Evolutionary conservation across 2,113 vertebrate species (phyloP).

Genomic region (Coreoperca whiteheadi): DNA sequence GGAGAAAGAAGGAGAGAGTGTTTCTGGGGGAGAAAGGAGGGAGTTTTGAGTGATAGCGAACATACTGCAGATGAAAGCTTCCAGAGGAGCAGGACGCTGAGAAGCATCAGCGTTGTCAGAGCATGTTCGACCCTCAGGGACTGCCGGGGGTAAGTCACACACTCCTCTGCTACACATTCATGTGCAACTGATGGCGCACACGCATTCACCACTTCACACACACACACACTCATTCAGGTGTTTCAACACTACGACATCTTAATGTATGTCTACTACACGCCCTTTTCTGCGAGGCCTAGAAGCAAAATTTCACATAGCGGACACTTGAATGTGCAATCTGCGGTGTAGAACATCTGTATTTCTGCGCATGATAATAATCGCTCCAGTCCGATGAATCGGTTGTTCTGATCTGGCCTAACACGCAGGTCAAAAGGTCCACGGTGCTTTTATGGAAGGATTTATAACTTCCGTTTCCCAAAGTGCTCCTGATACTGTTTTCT

Average conservation of each 20-base stretch:
- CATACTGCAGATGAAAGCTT: slow-evolving; percentile 66
- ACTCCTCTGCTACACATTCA: slow-evolving; percentile 58
- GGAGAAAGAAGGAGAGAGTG: slow-evolving; percentile 20
- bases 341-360: background rate
- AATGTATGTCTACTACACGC: background rate
- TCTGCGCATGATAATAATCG: background rate
- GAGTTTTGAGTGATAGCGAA: slow-evolving; percentile 57
- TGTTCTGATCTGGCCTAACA: background rate
- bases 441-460: background rate
- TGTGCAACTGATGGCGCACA: slow-evolving; percentile 26
- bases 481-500: background rate
- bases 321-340: background rate
- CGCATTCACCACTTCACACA: slow-evolving; percentile 25
- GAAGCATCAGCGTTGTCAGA: slow-evolving; percentile 67
- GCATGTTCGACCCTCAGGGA: slow-evolving; percentile 69
- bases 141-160: slow-evolving; percentile 79
- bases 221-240: slow-evolving; percentile 26
- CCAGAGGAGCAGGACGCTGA: slow-evolving; percentile 58
- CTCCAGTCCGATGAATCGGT: background rate
- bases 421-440: slow-evolving; percentile 3
- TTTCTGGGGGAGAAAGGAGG: slow-evolving; percentile 15
- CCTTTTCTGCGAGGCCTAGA: background rate
- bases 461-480: background rate
- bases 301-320: background rate
- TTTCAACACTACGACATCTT: background rate